Base-by-base conservation (phyloP, 1,140 invertebrate species). In the Oreohelix idahoensis region DNA sequence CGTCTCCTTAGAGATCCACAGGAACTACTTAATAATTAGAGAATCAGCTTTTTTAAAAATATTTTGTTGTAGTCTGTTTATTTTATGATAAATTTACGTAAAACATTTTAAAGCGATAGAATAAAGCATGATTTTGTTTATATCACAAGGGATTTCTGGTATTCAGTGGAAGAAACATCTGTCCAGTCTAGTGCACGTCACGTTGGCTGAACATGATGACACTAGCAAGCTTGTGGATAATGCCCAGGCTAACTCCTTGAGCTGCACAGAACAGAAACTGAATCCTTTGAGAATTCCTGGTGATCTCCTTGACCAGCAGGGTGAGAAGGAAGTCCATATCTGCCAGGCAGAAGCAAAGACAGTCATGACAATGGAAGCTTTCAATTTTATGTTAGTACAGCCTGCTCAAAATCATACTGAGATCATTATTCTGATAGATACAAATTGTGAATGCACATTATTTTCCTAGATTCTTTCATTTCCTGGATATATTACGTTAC, bases 371-470 rank as follows among this genome's bases (percentile, higher is more conserved):
- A 74, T 82, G 80, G 80, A 82, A 58, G 71, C 80, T 58, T 82
- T 53, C 36, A 51, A 82, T 13, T 82, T 74, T 35, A 82, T 82
- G 80, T 82, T n/a, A 74, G 80, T 82, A 35, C 38, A 53, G n/a
- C 42, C 5, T 45, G 42, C 42, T 45, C 5, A 15, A 45, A 45
- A 45, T 45, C n/a, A n/a, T n/a, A n/a, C n/a, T n/a, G n/a, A n/a
- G n/a, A n/a, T n/a, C n/a, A n/a, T n/a, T n/a, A n/a, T n/a, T n/a
- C n/a, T n/a, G n/a, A n/a, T n/a, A n/a, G n/a, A n/a, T n/a, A n/a
- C n/a, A n/a, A n/a, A n/a, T n/a, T n/a, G n/a, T n/a, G n/a, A n/a
- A n/a, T n/a, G n/a, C n/a, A n/a, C n/a, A n/a, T n/a, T n/a, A n/a
- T n/a, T n/a, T n/a, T n/a, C n/a, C n/a, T n/a, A n/a, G n/a, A n/a